Evolutionary conservation across 1,140 invertebrate species (phyloP), one percentile per base, ranked within the genome.

Genomic region (Nephila pilipes): DNA sequence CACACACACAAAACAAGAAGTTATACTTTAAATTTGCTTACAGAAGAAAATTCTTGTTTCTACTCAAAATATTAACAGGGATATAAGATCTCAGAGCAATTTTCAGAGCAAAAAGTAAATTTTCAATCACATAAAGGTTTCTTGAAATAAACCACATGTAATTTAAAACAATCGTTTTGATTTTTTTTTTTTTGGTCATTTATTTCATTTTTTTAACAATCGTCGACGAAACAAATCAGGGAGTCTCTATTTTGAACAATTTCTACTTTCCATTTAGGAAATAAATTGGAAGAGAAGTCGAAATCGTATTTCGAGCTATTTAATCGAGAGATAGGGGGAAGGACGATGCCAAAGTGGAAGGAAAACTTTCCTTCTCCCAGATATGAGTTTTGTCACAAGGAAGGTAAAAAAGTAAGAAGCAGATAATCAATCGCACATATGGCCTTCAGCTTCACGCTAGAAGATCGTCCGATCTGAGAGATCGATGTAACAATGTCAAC

Each of bases 391-490:
- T 81, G 80, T 81, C 80, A 81, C 80, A 75, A 29, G 16, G 14
- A 46, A 25, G 80, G 46, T 81, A 81, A 81, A 81, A 46, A 81
- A 81, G 38, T 25, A 46, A 81, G 80, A 55, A 81, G 29, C 80
- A 81, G 80, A 81, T 81, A 81, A 81, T 81, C 80, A 81, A 81
- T 81, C 38, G 22, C 46, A 75, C 69, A 81, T 81, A 81, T 81
- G 46, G 80, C 80, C 80, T 54, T 81, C 38, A 81, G 80, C 80
- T 81, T 55, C 36, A 81, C 80, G 80, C 38, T 81, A 81, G 46
- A 81, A 81, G 80, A 81, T 55, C 80, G 80, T 54, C 80, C 38
- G n/a, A 16, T 25, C 25, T 14, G 6, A 3, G 3, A 3, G 46
- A 81, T 81, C 80, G 25, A 81, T 81, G 25, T n/a, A 5, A n/a